Evolutionary conservation across 2,888 invertebrate genomes (phyloP), one percentile per base, ranked within the genome.

Genomic region (Dinocampus coccinellae): DNA sequence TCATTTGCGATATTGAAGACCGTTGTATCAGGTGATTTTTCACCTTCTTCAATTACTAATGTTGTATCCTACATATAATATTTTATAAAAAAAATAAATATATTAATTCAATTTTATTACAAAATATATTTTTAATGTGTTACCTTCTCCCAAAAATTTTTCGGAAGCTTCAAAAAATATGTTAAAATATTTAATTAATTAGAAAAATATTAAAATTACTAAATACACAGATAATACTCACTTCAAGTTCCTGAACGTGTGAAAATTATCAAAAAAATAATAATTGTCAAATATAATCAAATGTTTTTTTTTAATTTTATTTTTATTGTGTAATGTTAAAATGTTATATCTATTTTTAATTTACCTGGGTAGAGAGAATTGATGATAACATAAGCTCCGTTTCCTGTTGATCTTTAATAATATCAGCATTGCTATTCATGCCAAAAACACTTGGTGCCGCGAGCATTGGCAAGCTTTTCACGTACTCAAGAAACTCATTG

Each of bases 371-470:
- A 1, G 93, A 86, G 69, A 95, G 88, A n/a, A 93, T 92, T 33
- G 93, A 95, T 68, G 89, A 87, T 68, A 97, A 90, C 78, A 97
- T 87, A 76, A 93, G 90, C 77, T 92, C 91, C 0, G 96, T 95
- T 84, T 97, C 97, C 80, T 95, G 93, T 86, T 96, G 94, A 86
- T 97, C 97, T 85, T 96, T 96, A 82, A 95, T 93, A 80, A 97
- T 96, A 83, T 97, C 96, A 0, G 97, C 97, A 88, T 97, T 97
- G 72, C 95, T 92, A 87, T 97, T 93, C 91, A 97, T 95, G 1
- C 97, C 97, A 88, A 97, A 97, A 47, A 97, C 93, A 63, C 92
- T 92, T 0, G 97, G 97, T 53, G 92, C 91, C 20, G 96, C 93
- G 33, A 91, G 91, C 80, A 92, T 90, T 0, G 97, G 97, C 80